These are phyloP conservation scores for Pica pica DNA, from an alignment of 2,113 vertebrate genomes.

Conservation along the genomic window DNA sequence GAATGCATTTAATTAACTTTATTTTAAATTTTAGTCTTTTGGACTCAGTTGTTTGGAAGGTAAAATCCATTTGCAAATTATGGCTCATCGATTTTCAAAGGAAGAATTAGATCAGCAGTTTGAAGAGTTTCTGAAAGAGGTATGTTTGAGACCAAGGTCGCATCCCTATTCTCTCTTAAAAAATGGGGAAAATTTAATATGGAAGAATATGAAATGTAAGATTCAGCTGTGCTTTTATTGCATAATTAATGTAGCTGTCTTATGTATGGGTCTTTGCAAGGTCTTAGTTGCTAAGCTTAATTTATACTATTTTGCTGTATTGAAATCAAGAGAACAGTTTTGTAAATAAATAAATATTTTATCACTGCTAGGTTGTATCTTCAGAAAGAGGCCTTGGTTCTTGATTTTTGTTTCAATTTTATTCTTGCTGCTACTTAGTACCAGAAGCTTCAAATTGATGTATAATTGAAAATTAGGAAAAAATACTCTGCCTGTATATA, in stretches of 20 bases:
- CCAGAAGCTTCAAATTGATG: neutral
- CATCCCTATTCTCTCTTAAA: neutral
- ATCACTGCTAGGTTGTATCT: neutral
- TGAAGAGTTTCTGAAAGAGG: conserved; percentile 94
- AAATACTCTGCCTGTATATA: neutral
- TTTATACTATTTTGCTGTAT: neutral
- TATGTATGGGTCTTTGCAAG: neutral
- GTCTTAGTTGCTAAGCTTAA: neutral
- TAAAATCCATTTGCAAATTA: conserved; percentile 43
- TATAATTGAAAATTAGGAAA: neutral
- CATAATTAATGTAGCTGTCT: neutral
- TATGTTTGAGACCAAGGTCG: conserved; percentile 46
- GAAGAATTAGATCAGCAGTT: conserved; percentile 90
- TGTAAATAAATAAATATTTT: neutral
- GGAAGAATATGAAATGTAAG: neutral
- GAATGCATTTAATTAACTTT: neutral
- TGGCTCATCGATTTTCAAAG: conserved; percentile 79
- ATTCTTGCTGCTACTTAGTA: neutral
- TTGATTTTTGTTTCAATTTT: neutral
- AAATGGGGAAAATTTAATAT: neutral
- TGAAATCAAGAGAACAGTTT: neutral
- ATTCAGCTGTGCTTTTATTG: neutral
- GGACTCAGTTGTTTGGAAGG: neutral
- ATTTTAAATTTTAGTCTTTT: neutral
- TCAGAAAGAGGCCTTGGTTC: neutral